Conservation (phyloP, 1,140 invertebrate species). For the Colletes gigas region DNA sequence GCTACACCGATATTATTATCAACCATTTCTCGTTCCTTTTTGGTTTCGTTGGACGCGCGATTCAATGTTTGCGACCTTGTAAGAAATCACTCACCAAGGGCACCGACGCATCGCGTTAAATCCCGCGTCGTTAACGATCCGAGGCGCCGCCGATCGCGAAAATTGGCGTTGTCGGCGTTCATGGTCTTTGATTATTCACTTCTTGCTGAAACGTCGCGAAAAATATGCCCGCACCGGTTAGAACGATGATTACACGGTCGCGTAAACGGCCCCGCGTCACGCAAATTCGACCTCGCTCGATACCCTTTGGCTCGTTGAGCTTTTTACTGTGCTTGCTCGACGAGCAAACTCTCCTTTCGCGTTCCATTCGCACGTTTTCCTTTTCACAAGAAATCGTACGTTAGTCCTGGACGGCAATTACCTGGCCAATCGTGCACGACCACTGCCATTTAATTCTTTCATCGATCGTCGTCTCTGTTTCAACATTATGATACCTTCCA, state of each 20-base stretch:
- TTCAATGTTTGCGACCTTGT: not conserved
- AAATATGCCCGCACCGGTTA: conserved; percentile 41
- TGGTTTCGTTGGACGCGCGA: not conserved
- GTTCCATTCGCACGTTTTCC: no score
- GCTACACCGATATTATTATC: conserved; percentile 55
- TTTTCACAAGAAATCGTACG: no score
- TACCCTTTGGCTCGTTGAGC: not conserved
- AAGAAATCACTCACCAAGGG: conserved; percentile 1
- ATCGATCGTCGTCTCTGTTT: no score
- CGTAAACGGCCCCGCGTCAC: conserved; percentile 55
- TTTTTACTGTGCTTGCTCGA: not conserved
- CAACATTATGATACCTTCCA: no score
- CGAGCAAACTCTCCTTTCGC: not conserved
- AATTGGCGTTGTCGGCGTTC: conserved; percentile 30
- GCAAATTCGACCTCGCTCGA: conserved; percentile 42
- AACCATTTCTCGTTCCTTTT: conserved; percentile 34
- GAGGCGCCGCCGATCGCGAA: conserved; percentile 22
- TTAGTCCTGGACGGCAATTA: no score
- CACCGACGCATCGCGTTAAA: conserved; percentile 7
- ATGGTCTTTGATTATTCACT: conserved; percentile 58
- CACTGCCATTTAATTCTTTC: no score
- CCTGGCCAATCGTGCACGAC: no score
- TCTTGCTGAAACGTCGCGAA: conserved; percentile 50
- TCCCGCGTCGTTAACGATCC: conserved; percentile 21
- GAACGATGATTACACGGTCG: conserved; percentile 58